Percentiles rank a stretch among this genome's conserved stretches.
Evolutionary conservation across 1,140 invertebrate species (phyloP).

Genomic region (Ericerus pela): DNA sequence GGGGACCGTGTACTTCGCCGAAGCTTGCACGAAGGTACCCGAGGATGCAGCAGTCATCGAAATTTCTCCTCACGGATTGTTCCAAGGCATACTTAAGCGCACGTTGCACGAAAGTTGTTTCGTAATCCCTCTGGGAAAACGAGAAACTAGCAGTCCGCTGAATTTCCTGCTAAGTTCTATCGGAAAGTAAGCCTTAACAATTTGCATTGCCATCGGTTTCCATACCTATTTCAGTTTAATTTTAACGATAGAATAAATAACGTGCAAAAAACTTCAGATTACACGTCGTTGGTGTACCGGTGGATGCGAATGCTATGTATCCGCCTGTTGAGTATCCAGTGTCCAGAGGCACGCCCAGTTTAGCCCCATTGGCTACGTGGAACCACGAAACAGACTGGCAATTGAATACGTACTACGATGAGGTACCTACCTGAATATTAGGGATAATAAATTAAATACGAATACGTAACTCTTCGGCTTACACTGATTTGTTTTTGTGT

Average conservation of each 20-base stretch:
- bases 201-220: neutral
- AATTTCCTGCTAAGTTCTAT: slow-evolving; percentile 35
- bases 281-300: slow-evolving; percentile 17
- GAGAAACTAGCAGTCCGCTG: slow-evolving; percentile 33
- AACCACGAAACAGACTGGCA: slow-evolving; percentile 18
- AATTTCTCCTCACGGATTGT: slow-evolving; percentile 41
- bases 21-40: slow-evolving; percentile 40
- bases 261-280: slow-evolving; percentile 15
- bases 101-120: slow-evolving; percentile 35
- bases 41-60: slow-evolving; percentile 42
- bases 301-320: slow-evolving; percentile 23
- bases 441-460: neutral
- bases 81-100: slow-evolving; percentile 43
- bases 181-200: slow-evolving; percentile 35
- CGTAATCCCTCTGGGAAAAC: slow-evolving; percentile 43
- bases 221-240: neutral
- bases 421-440: neutral
- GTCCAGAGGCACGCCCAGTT: slow-evolving; percentile 15
- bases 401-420: neutral
- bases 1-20: slow-evolving; percentile 45
- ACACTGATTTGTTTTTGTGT: neutral
- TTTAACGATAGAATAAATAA: neutral
- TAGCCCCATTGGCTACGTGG: slow-evolving; percentile 16
- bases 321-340: slow-evolving; percentile 17
- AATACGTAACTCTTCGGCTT: no score